phyloP scores from a whole-genome alignment of 1,140 invertebrate species.

The Bicyclus anynana region DNA sequence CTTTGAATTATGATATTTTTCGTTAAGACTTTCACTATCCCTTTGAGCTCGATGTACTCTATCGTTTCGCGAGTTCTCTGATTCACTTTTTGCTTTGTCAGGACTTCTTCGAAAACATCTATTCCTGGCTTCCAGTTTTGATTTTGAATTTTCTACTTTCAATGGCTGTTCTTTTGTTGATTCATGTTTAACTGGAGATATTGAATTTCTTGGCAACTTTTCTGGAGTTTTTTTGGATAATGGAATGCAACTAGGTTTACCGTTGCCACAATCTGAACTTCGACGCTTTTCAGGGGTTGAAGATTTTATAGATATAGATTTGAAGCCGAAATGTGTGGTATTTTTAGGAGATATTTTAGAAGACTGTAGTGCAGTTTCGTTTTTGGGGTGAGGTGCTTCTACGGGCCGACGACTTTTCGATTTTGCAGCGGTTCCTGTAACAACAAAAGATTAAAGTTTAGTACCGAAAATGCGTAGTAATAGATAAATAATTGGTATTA shows the following conservation, averaged over 20 bases:
- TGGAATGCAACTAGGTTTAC: slow-evolving; percentile 66
- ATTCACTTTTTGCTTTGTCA: slow-evolving; percentile 62
- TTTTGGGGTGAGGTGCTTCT: slow-evolving; percentile 57
- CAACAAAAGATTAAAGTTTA: slow-evolving; percentile 53
- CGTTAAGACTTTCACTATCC: slow-evolving; percentile 66
- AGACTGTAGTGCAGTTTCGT: slow-evolving; percentile 65
- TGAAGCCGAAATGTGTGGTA: slow-evolving; percentile 59
- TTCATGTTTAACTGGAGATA: slow-evolving; percentile 58
- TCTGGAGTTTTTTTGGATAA: slow-evolving; percentile 60
- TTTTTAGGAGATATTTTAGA: slow-evolving; percentile 65
- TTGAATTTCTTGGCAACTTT: slow-evolving; percentile 44
- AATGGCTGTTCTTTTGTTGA: slow-evolving; percentile 36
- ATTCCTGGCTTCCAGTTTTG: slow-evolving; percentile 49
- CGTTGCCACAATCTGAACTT: slow-evolving; percentile 43
- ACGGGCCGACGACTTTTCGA: slow-evolving; percentile 55
- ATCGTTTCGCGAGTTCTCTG: slow-evolving; percentile 60
- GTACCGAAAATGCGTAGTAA: too few species aligned
- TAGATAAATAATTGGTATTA: too few species aligned
- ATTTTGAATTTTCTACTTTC: slow-evolving; percentile 45
- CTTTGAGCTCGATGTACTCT: slow-evolving; percentile 70
- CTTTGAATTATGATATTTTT: slow-evolving; percentile 74
- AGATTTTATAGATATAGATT: slow-evolving; percentile 45
- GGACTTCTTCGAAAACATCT: slow-evolving; percentile 51
- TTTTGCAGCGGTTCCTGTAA: slow-evolving; percentile 63
- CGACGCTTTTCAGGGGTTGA: slow-evolving; percentile 49